These are phyloP conservation scores for Porites lobata DNA, from an alignment of 92 coral and sea anemone species.

Conservation along the genomic window DNA sequence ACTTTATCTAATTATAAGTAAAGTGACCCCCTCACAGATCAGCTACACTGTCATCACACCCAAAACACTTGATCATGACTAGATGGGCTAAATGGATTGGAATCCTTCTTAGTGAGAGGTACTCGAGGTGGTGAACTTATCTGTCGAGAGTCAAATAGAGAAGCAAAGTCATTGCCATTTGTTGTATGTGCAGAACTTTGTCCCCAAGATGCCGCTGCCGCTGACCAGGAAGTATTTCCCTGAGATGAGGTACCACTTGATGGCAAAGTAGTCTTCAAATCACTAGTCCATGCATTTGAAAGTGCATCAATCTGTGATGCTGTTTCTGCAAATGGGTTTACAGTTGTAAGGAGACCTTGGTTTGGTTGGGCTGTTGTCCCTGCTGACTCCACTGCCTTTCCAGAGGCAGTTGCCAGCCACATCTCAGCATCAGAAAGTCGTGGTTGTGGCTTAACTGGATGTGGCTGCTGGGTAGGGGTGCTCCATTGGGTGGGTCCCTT, in stretches of 20 bases:
- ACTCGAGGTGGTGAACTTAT: constrained; percentile 58
- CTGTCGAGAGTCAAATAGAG: constrained; percentile 67
- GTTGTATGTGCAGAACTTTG: constrained; percentile 37
- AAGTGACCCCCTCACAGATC: not conserved
- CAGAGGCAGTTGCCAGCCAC: constrained; percentile 90
- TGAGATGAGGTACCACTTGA: constrained; percentile 55
- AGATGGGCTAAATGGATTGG: constrained; percentile 46
- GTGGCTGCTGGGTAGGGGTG: constrained; percentile 31
- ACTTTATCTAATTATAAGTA: not conserved
- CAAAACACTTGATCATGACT: constrained; percentile 41
- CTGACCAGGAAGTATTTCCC: constrained; percentile 25
- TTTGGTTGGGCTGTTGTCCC: constrained; percentile 51
- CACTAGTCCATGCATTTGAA: constrained; percentile 91
- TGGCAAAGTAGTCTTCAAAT: constrained; percentile 75
- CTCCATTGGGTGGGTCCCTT: constrained; percentile 29
- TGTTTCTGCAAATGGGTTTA: constrained; percentile 82
- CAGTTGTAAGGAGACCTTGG: constrained; percentile 86
- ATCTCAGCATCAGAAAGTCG: constrained; percentile 83
- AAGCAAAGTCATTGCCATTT: constrained; percentile 75
- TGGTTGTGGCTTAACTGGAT: constrained; percentile 34
- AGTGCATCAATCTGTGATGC: constrained; percentile 76
- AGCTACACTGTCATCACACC: constrained; percentile 21
- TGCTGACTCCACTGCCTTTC: constrained; percentile 43
- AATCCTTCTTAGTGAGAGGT: constrained; percentile 41
- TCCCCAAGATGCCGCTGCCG: constrained; percentile 32